Evolutionary conservation across 2,888 invertebrate species (phyloP), one percentile per base, ranked within the genome.

Genomic region (Ditylenchus weischeri): DNA sequence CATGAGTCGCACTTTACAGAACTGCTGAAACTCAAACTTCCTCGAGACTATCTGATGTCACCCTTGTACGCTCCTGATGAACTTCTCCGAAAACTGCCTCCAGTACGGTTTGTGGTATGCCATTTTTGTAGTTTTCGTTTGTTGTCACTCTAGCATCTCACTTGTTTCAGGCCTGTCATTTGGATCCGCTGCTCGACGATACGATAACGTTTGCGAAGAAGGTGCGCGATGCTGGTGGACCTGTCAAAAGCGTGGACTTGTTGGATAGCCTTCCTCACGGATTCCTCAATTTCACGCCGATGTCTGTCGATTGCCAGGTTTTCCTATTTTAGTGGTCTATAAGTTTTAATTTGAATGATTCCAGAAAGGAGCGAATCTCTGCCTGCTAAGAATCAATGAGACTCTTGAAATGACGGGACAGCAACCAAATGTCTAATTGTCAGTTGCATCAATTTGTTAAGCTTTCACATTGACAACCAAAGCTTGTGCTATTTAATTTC

Each of bases 161-260:
- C 5, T 10, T 43, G 15, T 85, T 86, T 51, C 84, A 93, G 93
- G 84, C 90, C 0, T 88, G 91, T 49, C 90, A 93, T 77, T 87
- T 94, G 83, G 96, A 98, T 85, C 95, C 96, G 10, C 92, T 93
- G 77, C 86, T 98, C 64, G 98, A 98, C 83, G 96, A 98, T 84
- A 92, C 93, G 78, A 90, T 98, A 48, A 91, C 91, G 89, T 93
- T 96, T 87, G 82, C 82, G 18, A 91, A 90, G 83, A 90, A 90
- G 79, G 86, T 98, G 66, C 90, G 90, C 83, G 85, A 85, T 18
- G 87, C 93, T 6, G 90, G 90, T 15, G 89, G 90, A 73, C 63
- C 57, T 13, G 90, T 93, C 18, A 88, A 88, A 13, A 74, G 76
- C 2, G 86, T 98, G 74, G 91, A 93, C 81, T 89, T 96, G 64